These are phyloP conservation scores for Orientallactaga bullata DNA, from an alignment of 2,113 vertebrate species.

Conservation along the genomic window DNA sequence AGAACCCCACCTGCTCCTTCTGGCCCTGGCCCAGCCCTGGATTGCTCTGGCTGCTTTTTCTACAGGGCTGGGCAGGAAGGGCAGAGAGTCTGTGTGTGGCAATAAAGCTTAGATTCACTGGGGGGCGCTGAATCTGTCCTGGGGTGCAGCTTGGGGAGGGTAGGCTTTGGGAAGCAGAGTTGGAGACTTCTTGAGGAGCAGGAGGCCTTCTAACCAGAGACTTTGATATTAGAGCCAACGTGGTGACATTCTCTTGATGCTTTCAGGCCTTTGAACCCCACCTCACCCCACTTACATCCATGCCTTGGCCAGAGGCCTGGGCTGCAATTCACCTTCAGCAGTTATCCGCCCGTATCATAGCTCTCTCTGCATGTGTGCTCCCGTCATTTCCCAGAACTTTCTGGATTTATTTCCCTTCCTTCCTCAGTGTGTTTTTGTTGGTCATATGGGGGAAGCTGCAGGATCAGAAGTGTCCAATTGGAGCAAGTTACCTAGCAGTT, in stretches of 20 bases:
- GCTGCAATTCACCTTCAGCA: neutral
- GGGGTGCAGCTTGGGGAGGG: neutral
- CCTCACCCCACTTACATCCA: neutral
- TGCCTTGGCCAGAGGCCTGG: neutral
- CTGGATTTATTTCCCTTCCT: neutral
- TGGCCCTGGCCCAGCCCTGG: neutral
- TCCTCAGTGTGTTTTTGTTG: neutral
- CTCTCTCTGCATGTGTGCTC: neutral
- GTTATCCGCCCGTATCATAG: neutral
- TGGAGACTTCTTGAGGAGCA: neutral
- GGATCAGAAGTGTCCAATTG: neutral
- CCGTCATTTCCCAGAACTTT: neutral
- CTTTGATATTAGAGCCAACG: no score
- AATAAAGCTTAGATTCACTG: slow-evolving; percentile 87
- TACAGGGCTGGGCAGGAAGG: neutral
- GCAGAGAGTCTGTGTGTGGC: slow-evolving; percentile 77
- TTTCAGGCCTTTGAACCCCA: neutral
- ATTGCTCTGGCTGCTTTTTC: neutral
- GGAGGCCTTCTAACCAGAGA: no score
- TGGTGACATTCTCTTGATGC: no score
- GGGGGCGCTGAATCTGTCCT: neutral
- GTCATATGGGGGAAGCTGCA: neutral
- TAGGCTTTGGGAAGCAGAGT: neutral
- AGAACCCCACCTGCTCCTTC: neutral
- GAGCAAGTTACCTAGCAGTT: neutral